These are phyloP conservation scores for Alouatta palliata DNA, from an alignment of 2,113 vertebrate genomes.

Conservation along the genomic window DNA sequence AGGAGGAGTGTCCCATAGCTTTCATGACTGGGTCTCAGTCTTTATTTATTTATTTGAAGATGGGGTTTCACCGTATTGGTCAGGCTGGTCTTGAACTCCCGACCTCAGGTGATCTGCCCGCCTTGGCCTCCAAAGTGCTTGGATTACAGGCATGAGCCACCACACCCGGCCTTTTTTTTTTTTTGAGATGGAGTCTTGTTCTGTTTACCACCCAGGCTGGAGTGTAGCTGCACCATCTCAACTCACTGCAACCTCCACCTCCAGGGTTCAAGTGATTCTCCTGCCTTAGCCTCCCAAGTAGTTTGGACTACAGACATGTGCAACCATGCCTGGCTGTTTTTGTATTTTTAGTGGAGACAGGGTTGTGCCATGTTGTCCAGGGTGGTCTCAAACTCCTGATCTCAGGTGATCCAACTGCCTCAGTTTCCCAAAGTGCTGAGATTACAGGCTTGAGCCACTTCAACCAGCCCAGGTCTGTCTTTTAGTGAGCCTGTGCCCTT, in stretches of 20 bases:
- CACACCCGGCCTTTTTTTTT: too few species aligned
- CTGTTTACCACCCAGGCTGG: too few species aligned
- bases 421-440: neutral
- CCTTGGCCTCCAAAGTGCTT: too few species aligned
- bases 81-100: too few species aligned
- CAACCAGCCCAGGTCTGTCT: neutral
- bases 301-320: neutral
- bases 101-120: too few species aligned
- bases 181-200: neutral
- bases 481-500: neutral
- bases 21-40: neutral
- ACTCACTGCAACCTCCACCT: neutral
- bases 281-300: neutral
- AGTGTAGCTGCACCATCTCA: too few species aligned
- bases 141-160: too few species aligned
- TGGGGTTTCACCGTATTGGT: too few species aligned
- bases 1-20: neutral
- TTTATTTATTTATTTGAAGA: too few species aligned
- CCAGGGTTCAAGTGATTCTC: neutral
- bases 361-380: neutral
- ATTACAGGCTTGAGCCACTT: neutral
- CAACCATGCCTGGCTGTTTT: neutral
- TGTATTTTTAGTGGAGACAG: neutral
- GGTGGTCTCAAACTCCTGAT: neutral
- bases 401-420: neutral